Conservation (phyloP, 2,888 invertebrate species). For the Callyntrura sp. region DNA sequence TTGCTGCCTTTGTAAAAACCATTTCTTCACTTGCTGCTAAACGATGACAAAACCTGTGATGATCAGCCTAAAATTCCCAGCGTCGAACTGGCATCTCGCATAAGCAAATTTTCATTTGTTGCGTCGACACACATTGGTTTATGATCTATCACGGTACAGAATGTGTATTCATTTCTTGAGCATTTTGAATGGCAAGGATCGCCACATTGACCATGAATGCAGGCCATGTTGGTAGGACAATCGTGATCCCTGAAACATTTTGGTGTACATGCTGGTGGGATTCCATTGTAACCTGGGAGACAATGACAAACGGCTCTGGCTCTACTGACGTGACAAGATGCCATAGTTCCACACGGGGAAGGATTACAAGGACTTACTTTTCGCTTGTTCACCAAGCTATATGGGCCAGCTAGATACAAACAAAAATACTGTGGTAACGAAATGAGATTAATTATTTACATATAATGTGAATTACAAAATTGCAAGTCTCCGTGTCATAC, state of each 20-base stretch:
- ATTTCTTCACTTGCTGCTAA: neutral
- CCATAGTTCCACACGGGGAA: conserved; percentile 83
- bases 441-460: neutral
- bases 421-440: neutral
- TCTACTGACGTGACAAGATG: conserved; percentile 82
- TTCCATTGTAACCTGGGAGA: conserved; percentile 82
- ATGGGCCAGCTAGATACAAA: conserved; percentile 79
- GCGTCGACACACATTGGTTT: conserved; percentile 83
- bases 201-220: conserved; percentile 82
- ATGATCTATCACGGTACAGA: conserved; percentile 81
- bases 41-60: neutral
- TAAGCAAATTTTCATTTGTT: conserved; percentile 81
- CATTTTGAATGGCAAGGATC: conserved; percentile 83
- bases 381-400: conserved; percentile 83
- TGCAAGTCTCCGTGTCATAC: conserved; percentile 3
- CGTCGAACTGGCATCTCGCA: conserved; percentile 77
- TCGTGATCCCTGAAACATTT: conserved; percentile 83
- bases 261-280: conserved; percentile 83
- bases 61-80: conserved; percentile 45
- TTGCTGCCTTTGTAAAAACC: neutral
- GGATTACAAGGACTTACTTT: conserved; percentile 83
- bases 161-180: conserved; percentile 83
- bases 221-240: conserved; percentile 82
- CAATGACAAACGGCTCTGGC: conserved; percentile 83
- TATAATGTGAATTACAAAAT: neutral